Evolutionary conservation across 2,797 vertebrate genomes (phyloP).

Genomic region (Protosalanx chinensis): DNA sequence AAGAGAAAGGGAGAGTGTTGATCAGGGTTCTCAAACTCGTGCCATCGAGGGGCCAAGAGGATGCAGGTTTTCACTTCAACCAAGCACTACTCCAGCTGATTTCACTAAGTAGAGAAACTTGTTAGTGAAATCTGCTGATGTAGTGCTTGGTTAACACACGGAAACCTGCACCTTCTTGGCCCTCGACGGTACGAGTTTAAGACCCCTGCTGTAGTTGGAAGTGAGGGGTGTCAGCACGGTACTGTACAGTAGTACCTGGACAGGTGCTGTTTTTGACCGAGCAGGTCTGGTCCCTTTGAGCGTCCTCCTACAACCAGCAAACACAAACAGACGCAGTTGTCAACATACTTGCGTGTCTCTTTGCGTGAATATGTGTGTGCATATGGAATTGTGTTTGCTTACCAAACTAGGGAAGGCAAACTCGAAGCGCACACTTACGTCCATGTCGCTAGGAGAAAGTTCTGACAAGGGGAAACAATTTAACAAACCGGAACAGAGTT

Average conservation of each 20-base stretch:
- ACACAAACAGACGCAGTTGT: not conserved
- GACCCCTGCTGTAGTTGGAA: not conserved
- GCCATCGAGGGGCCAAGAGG: too few species aligned
- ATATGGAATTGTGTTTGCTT: constrained; percentile 3
- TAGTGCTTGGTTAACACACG: too few species aligned
- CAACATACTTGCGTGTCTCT: not conserved
- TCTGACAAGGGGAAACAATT: constrained; percentile 42
- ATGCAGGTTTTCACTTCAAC: too few species aligned
- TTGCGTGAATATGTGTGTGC: not conserved
- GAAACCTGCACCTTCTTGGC: too few species aligned
- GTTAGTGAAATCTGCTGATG: too few species aligned
- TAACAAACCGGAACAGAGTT: too few species aligned
- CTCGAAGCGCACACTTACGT: constrained; percentile 72
- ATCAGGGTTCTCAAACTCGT: too few species aligned
- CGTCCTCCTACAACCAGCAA: constrained; percentile 63
- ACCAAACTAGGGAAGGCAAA: constrained; percentile 73
- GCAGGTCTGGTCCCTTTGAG: constrained; percentile 71
- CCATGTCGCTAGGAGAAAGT: constrained; percentile 60
- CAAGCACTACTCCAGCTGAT: too few species aligned
- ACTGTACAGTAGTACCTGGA: not conserved
- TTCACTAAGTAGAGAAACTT: too few species aligned
- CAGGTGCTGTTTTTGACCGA: constrained; percentile 55
- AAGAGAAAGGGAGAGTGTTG: not conserved
- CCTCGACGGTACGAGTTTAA: too few species aligned
- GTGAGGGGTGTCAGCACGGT: not conserved